phyloP scores from a whole-genome alignment of 2,888 invertebrate genomes.

The Cepaea hortensis region DNA sequence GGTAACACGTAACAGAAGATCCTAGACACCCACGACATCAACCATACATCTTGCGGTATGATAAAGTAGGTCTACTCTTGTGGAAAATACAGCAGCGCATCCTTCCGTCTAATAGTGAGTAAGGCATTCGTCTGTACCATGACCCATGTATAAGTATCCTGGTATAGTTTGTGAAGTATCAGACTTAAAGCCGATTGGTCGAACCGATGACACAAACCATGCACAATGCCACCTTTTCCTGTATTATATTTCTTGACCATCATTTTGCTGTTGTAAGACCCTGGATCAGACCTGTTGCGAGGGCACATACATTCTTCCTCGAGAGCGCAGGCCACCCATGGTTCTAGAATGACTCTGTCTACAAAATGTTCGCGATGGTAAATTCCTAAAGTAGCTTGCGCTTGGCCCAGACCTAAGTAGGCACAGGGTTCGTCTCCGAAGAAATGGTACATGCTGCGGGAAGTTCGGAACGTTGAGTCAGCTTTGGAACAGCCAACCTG shows the following conservation, averaged over 20 bases:
- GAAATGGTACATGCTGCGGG: conserved; percentile 41
- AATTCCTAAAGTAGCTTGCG: conserved; percentile 33
- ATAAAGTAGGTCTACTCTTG: not conserved
- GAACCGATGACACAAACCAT: conserved; percentile 49
- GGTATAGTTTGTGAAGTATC: conserved; percentile 46
- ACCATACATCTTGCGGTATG: too few relatives aligned
- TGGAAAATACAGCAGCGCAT: not conserved
- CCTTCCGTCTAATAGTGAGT: not conserved
- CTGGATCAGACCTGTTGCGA: not conserved
- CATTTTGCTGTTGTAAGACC: not conserved
- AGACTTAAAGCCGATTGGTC: conserved; percentile 49
- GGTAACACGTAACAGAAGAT: too few relatives aligned
- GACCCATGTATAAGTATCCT: conserved; percentile 26
- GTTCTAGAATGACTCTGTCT: conserved; percentile 43
- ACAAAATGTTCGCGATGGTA: conserved; percentile 47
- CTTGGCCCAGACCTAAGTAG: conserved; percentile 36
- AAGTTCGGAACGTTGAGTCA: conserved; percentile 11
- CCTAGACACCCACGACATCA: too few relatives aligned
- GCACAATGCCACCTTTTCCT: conserved; percentile 25
- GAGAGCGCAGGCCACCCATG: conserved; percentile 49
- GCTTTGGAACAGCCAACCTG: conserved; percentile 2
- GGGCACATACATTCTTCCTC: conserved; percentile 48
- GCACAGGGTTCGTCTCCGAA: conserved; percentile 51
- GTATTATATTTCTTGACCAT: not conserved
- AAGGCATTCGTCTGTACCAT: not conserved